phyloP scores from a whole-genome alignment of 2,888 invertebrate species.

The Rhodophaea formosa region DNA sequence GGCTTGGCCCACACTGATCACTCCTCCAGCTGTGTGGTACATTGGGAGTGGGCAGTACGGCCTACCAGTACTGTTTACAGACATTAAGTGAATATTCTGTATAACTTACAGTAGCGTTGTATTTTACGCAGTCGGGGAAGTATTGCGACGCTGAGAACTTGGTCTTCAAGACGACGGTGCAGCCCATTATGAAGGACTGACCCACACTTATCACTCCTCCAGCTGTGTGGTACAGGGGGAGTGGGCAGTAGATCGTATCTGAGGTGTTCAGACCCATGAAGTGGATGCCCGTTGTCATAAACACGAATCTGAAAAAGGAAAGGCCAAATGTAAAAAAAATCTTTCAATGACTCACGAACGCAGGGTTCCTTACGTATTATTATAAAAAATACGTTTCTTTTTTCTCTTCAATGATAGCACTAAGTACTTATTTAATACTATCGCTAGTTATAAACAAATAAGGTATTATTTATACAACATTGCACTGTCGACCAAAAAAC shows the following conservation, averaged over 20 bases:
- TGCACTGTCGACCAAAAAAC: no score
- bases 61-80: neutral
- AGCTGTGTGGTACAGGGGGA: constrained; percentile 98
- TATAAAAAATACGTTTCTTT: no score
- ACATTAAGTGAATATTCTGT: constrained; percentile 51
- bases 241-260: constrained; percentile 93
- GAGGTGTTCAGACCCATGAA: constrained; percentile 82
- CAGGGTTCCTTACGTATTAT: no score
- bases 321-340: constrained; percentile 15
- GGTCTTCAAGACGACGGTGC: constrained; percentile 89
- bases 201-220: constrained; percentile 94
- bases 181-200: constrained; percentile 89
- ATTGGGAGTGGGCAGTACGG: constrained; percentile 91
- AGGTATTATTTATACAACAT: no score
- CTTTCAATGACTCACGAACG: no score
- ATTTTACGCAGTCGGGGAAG: constrained; percentile 95
- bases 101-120: constrained; percentile 94
- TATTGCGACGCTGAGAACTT: constrained; percentile 98
- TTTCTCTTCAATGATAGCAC: no score
- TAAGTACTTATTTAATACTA: no score
- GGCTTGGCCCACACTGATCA: constrained; percentile 89
- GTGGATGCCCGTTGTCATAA: constrained; percentile 87
- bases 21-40: constrained; percentile 98
- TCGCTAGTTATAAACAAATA: no score
- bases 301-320: constrained; percentile 83